Evolutionary conservation across 2,888 invertebrate genomes (phyloP), one percentile per base, ranked within the genome.

Genomic region (Lacanobia oleracea): DNA sequence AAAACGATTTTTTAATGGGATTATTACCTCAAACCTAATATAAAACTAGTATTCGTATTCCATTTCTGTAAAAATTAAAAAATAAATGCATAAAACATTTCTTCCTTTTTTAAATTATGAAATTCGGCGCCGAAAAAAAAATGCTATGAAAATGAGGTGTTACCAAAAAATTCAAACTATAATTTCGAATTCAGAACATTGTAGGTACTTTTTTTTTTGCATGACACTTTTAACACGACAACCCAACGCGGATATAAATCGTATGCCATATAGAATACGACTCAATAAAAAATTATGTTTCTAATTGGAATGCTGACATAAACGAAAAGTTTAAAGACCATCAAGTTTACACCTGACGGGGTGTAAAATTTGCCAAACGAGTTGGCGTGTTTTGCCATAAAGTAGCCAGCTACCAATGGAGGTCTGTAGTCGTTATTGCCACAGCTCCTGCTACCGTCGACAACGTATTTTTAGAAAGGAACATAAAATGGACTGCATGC

Each of bases 291-390:
- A 79, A 72, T 74, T 75, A 71, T 80, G 76, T 80, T 85, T 80
- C 85, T 91, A 90, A 91, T 91, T 91, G 89, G 88, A 88, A 86
- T 81, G 77, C 75, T 75, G 60, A 63, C 76, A 66, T 83, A 82
- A 86, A 85, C 85, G 71, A 81, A 76, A 85, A 87, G 76, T 88
- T 87, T 87, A 88, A 90, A 89, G 88, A 87, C 88, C 88, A 82
- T 89, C 88, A 86, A 85, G 84, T 89, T 89, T 87, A 87, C 85
- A 83, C 82, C 86, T 81, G 83, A 79, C 79, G 77, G 83, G 77
- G 81, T 82, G 72, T 88, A 85, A 89, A 88, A 86, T 72, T 74
- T 77, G 81, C 75, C 70, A 80, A 82, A 76, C 65, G 63, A 69
- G 71, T 69, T 78, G 64, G 77, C 75, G 82, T 54, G 60, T 60